Evolutionary conservation across 1,140 invertebrate genomes (phyloP).

Genomic region (Neocloeon triangulifer): DNA sequence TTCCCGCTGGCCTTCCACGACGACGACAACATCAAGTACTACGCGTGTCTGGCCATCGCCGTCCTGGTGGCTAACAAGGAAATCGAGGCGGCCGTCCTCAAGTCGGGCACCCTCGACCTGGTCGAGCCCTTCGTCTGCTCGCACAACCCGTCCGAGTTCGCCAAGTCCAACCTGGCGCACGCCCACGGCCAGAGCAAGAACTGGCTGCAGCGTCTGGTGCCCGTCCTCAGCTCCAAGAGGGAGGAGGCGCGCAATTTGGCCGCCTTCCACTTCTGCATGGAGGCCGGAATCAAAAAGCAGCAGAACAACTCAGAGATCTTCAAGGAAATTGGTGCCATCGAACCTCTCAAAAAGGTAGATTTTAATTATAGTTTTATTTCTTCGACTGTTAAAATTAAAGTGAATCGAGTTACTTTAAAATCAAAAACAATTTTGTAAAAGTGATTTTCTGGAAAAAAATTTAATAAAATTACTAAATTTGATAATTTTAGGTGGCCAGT

Average conservation of each 20-base stretch:
- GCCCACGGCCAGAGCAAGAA: conserved; percentile 91
- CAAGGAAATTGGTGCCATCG: conserved; percentile 82
- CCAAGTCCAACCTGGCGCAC: conserved; percentile 73
- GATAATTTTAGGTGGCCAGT: too few species aligned
- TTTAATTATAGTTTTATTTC: too few species aligned
- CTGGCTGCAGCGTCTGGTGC: conserved; percentile 83
- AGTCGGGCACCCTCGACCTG: conserved; percentile 83
- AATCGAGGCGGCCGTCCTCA: conserved; percentile 86
- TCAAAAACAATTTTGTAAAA: too few species aligned
- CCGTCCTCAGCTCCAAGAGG: conserved; percentile 84
- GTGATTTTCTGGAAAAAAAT: too few species aligned
- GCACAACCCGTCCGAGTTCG: conserved; percentile 89
- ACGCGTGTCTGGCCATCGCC: conserved; percentile 92
- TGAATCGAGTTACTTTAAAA: too few species aligned
- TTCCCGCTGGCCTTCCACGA: conserved; percentile 92
- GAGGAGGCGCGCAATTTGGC: conserved; percentile 91
- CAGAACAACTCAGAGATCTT: conserved; percentile 91
- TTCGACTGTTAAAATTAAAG: too few species aligned
- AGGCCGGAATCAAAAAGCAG: conserved; percentile 91
- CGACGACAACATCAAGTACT: conserved; percentile 95
- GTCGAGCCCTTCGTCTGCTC: conserved; percentile 90
- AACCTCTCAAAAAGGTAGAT: conserved; percentile 84
- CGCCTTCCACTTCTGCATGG: conserved; percentile 99
- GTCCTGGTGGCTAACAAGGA: conserved; percentile 95
- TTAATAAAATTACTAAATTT: too few species aligned